Base-by-base conservation (phyloP, 2,113 vertebrate genomes). In the Erpornis zantholeuca region DNA sequence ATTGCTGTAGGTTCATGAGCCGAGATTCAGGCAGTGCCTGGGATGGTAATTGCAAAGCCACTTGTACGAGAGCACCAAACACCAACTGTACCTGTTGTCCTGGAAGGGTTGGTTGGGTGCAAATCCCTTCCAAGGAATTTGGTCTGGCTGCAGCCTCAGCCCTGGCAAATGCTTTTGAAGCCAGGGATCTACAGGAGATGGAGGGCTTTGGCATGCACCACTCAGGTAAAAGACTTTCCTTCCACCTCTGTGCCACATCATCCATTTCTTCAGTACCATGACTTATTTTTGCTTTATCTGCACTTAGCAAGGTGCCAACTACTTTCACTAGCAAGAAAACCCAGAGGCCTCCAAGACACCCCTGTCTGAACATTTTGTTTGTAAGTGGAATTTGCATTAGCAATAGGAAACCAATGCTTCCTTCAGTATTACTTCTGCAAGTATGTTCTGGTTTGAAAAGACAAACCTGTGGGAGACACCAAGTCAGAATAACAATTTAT, bases 121-220 rank as follows among this genome's bases (percentile, higher is more conserved):
- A 7, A 56, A 63, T 24, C 72, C 36, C 10, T 20, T 11, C n/a
- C 16, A 2, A 6, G 36, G 31, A 15, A 5, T 54, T 29, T 27
- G 47, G 10, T 15, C 57, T 45, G 53, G 3, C 49, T 13, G 44
- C 53, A 50, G 35, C 36, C 31, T 19, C 28, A 13, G 63, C 40
- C 17, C 16, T 17, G 53, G 56, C 5, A 4, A n/a, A 3, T 4
- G 27, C 22, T 21, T 9, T 23, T 15, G 14, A 16, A 42, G 52
- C 19, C 64, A 8, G 16, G n/a, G 28, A 3, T 6, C 15, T 14
- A 25, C 50, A 29, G 52, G 7, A 42, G 64, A 3, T 3, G 1
- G 17, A 72, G 25, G 15, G 25, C 7, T 49, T 24, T n/a, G 7
- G 12, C 21, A 1, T 9, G 36, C 35, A 3, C 20, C 0, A 3